Base-by-base conservation (phyloP, 2,888 invertebrate species). In the Xylocampa areola region DNA sequence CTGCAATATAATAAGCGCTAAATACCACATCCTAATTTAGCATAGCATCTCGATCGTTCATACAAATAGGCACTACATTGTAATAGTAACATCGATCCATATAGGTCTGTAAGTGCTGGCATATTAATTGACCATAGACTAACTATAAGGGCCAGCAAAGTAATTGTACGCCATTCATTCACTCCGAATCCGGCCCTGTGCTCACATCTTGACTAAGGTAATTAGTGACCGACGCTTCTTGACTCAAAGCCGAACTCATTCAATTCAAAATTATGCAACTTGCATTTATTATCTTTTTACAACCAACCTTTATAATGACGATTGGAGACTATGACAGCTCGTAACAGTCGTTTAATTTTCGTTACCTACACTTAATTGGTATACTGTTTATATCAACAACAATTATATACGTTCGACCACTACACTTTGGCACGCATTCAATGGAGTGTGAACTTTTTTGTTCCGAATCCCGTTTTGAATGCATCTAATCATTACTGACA, bases 271-370 rank as follows among this genome's bases (percentile, higher is more conserved):
- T 82, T 79, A 79, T 79, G 53, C 73, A 79, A 73, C 71, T 72
- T 72, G 67, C 78, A 74, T 67, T 76, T 71, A 76, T 80, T 73
- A 74, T 59, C 64, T 84, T 85, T 84, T 85, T 84, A 79, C 64
- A 49, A 47, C 37, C 55, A 57, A 55, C 63, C 44, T 67, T 59
- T 69, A 73, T 71, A 72, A 75, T 76, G 63, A 57, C 63, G 60
- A 68, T 70, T 48, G 55, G 39, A 62, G 54, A 44, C 60, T 55
- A 58, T 64, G 73, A 69, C 68, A 63, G 62, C 58, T 64, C 44
- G 47, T 53, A 58, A 66, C 49, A 50, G 54, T 45, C 59, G 54
- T 65, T 65, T 49, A 53, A 58, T 68, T 67, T 73, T 62, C 53
- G 52, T 48, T 61, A 44, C 58, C 55, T 50, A 60, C 45, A 16